Percentiles rank a stretch among this genome's conserved stretches.
These are phyloP conservation scores for Zoanthus sansibaricus DNA, from an alignment of 92 coral and sea anemone genomes.

Conservation along the genomic window DNA sequence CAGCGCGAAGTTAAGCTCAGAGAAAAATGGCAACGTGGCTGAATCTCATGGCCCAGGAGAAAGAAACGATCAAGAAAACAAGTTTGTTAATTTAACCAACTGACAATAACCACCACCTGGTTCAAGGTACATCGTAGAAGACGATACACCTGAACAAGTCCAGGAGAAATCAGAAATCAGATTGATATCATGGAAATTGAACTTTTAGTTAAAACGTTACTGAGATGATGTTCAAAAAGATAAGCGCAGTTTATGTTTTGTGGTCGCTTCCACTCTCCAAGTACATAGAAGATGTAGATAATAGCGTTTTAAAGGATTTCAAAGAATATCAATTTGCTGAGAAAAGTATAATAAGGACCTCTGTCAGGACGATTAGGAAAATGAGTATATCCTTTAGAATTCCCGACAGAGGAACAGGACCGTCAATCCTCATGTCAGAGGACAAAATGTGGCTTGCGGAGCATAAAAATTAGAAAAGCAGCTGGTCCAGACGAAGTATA, in stretches of 20 bases:
- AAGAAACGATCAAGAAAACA: too few species aligned
- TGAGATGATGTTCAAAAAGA: not conserved
- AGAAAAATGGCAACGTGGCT: too few species aligned
- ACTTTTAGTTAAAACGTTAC: too few species aligned
- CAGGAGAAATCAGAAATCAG: not conserved
- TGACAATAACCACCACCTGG: not conserved
- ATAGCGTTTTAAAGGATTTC: not conserved
- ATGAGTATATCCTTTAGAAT: too few species aligned
- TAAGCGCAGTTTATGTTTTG: not conserved
- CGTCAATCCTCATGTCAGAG: too few species aligned
- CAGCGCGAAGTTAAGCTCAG: too few species aligned
- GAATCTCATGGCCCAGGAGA: too few species aligned
- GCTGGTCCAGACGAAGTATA: too few species aligned
- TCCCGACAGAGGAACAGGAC: too few species aligned
- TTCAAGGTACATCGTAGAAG: not conserved
- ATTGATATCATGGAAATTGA: not conserved
- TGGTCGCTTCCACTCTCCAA: not conserved
- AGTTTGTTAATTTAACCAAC: too few species aligned
- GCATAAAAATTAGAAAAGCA: too few species aligned
- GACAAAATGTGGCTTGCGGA: too few species aligned
- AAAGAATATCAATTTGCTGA: not conserved
- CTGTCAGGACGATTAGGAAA: not conserved
- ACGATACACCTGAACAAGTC: not conserved
- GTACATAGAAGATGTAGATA: not conserved
- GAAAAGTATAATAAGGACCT: not conserved